A percentile compares a stretch with the other conserved stretches of the same genome.
These are phyloP conservation scores for Leptosomus discolor DNA, from an alignment of 2,113 vertebrate genomes.

Conservation along the genomic window DNA sequence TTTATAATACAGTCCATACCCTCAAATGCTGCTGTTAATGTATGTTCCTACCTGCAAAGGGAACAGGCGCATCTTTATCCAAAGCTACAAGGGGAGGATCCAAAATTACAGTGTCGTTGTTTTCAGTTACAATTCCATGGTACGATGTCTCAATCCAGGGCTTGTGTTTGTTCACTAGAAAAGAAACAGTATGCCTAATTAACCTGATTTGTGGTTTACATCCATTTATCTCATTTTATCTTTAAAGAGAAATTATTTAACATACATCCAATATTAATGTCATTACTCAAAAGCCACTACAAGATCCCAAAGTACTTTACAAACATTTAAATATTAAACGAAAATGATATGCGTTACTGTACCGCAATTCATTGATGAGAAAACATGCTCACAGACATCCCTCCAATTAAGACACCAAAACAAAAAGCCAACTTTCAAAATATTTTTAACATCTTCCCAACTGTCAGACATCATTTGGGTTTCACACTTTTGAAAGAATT, in stretches of 20 bases:
- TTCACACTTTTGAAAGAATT: neutral
- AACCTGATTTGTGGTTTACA: neutral
- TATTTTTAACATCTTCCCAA: neutral
- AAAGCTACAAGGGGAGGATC: constrained; percentile 95
- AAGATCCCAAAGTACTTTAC: neutral
- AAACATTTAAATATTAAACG: neutral
- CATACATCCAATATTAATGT: neutral
- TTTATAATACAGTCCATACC: neutral
- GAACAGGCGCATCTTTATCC: constrained; percentile 94
- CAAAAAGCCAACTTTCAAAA: neutral
- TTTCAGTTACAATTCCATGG: constrained; percentile 94
- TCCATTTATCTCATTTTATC: neutral
- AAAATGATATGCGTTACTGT: neutral
- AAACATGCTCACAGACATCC: neutral
- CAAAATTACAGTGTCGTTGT: constrained; percentile 90
- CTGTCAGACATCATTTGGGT: neutral
- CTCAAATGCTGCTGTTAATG: neutral
- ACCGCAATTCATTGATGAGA: neutral
- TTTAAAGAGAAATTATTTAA: neutral
- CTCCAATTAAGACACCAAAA: neutral
- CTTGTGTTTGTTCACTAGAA: constrained; percentile 95
- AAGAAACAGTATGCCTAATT: neutral
- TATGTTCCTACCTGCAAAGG: constrained; percentile 87
- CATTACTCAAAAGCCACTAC: neutral
- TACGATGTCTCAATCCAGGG: constrained; percentile 98